Percentiles rank a stretch among this genome's conserved stretches.
Conservation (phyloP, 2,888 invertebrate genomes). For the Epinotia brunnichana region DNA sequence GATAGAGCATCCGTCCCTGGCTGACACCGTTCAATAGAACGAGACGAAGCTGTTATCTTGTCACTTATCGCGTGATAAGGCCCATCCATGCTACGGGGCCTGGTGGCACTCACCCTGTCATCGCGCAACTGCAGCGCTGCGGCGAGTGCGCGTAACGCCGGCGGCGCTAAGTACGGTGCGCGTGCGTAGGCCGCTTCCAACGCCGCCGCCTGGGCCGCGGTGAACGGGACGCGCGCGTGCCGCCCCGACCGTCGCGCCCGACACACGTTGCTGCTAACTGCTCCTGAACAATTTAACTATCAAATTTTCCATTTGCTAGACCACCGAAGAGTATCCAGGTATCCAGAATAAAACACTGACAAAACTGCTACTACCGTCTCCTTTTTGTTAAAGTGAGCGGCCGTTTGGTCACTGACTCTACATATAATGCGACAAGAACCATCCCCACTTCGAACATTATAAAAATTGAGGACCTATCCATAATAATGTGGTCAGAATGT, state of each 20-base stretch:
- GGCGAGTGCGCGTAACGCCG: constrained; percentile 86
- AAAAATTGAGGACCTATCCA: too few relatives aligned
- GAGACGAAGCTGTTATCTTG: too few relatives aligned
- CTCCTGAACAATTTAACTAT: constrained; percentile 54
- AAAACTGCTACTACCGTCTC: background rate
- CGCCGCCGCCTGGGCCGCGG: constrained; percentile 86
- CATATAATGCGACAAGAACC: too few relatives aligned
- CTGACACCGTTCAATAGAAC: too few relatives aligned
- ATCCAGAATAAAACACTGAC: too few relatives aligned
- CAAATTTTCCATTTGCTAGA: background rate
- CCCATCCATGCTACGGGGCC: too few relatives aligned
- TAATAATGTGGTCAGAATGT: too few relatives aligned
- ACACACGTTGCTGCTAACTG: constrained; percentile 66
- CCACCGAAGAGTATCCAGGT: background rate
- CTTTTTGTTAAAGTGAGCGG: too few relatives aligned
- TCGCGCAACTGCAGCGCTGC: constrained; percentile 86
- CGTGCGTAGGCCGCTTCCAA: constrained; percentile 87
- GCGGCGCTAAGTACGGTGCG: constrained; percentile 87
- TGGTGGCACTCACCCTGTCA: constrained; percentile 83
- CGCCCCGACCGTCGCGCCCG: constrained; percentile 84
- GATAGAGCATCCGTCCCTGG: too few relatives aligned
- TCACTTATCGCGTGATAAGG: too few relatives aligned
- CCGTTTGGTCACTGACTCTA: too few relatives aligned
- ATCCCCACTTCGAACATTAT: too few relatives aligned
- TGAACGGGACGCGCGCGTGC: constrained; percentile 89